These are phyloP conservation scores for Drosophila neutralis DNA, from an alignment of 2,888 invertebrate species.

Conservation along the genomic window DNA sequence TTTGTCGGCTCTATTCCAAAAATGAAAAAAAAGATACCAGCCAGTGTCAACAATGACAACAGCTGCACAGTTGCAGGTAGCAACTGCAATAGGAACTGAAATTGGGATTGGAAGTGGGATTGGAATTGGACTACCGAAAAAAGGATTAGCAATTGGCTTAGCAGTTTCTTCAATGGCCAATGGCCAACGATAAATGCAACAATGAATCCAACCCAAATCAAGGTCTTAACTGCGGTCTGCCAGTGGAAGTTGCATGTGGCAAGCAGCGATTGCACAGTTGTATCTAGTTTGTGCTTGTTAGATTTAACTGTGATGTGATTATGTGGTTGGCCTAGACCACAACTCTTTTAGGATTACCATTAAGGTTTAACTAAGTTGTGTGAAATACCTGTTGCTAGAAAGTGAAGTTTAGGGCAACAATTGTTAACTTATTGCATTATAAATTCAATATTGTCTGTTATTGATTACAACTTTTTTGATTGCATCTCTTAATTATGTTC, in stretches of 20 bases:
- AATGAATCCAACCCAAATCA: slow-evolving; percentile 47
- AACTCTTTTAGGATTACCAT: slow-evolving; percentile 31
- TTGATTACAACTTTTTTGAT: not conserved
- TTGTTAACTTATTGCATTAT: not conserved
- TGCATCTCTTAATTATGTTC: not conserved
- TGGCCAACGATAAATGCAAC: slow-evolving; percentile 36
- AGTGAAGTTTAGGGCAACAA: not conserved
- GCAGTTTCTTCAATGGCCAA: slow-evolving; percentile 65
- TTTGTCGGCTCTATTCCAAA: slow-evolving; percentile 41
- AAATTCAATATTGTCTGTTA: not conserved
- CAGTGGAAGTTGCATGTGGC: slow-evolving; percentile 40
- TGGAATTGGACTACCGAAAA: slow-evolving; percentile 55
- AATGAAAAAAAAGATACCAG: slow-evolving; percentile 22
- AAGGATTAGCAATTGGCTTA: slow-evolving; percentile 74
- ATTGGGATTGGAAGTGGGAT: not conserved
- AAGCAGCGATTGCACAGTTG: slow-evolving; percentile 22
- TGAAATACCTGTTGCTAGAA: not conserved
- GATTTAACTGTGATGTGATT: slow-evolving; percentile 38
- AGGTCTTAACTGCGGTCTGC: slow-evolving; percentile 48
- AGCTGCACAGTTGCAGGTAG: slow-evolving; percentile 62
- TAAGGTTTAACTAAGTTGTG: not conserved
- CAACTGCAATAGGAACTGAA: not conserved
- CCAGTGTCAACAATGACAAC: slow-evolving; percentile 51
- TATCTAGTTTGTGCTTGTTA: slow-evolving; percentile 26
- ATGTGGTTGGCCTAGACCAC: slow-evolving; percentile 40